These are phyloP conservation scores for Matsumurasca onukii DNA, from an alignment of 1,140 invertebrate genomes.

Conservation along the genomic window DNA sequence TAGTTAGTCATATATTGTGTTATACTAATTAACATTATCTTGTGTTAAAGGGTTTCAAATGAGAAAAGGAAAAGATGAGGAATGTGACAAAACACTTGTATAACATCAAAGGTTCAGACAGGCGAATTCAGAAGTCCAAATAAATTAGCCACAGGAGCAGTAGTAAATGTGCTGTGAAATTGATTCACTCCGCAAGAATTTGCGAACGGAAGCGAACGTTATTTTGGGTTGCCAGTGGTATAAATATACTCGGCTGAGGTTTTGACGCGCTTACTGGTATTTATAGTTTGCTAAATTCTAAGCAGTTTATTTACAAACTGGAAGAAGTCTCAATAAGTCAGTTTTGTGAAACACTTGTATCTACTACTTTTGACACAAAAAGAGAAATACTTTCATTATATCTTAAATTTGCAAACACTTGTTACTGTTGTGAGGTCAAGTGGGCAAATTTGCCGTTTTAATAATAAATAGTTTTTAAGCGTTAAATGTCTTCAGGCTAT, in stretches of 20 bases:
- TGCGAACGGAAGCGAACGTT: not conserved
- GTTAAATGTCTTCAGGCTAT: too few relatives aligned
- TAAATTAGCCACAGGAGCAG: not conserved
- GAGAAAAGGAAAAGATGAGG: not conserved
- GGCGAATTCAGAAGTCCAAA: not conserved
- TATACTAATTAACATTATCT: too few relatives aligned
- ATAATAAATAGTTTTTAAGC: too few relatives aligned
- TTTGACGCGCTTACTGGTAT: conserved; percentile 1
- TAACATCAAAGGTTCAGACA: too few relatives aligned
- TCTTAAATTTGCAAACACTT: not conserved
- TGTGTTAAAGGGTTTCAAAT: not conserved
- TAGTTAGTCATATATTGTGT: too few relatives aligned
- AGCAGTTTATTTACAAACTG: conserved; percentile 20
- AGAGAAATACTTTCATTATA: not conserved
- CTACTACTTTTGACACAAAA: not conserved
- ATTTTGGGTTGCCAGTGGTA: not conserved
- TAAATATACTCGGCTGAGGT: not conserved
- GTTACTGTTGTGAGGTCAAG: too few relatives aligned
- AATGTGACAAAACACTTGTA: too few relatives aligned
- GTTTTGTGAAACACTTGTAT: not conserved
- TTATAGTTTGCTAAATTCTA: conserved; percentile 16
- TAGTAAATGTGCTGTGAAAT: conserved; percentile 5
- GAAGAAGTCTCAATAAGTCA: not conserved
- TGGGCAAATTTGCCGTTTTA: too few relatives aligned
- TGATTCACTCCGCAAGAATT: conserved; percentile 14